A percentile compares a stretch with the other conserved stretches of the same genome.
phyloP scores from a whole-genome alignment of 1,140 invertebrate species.

The Drosophila pachea region DNA sequence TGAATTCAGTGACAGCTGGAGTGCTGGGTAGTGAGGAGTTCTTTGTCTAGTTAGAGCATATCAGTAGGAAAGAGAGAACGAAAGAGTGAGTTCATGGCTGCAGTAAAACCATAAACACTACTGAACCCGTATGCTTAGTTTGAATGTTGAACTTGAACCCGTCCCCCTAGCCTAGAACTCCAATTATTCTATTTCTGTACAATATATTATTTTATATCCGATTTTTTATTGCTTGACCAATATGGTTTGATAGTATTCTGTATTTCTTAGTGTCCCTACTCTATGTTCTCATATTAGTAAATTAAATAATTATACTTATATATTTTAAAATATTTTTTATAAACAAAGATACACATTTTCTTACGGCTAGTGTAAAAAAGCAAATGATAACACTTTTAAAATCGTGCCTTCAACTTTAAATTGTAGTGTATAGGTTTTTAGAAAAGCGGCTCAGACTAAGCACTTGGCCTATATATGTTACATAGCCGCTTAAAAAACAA shows the following conservation, averaged over 20 bases:
- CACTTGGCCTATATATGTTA: conserved; percentile 6
- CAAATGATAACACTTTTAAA: conserved; percentile 62
- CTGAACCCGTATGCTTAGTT: conserved; percentile 11
- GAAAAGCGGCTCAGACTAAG: conserved; percentile 27
- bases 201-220: conserved; percentile 29
- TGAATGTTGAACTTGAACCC: conserved; percentile 22
- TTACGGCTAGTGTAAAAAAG: conserved; percentile 54
- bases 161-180: conserved; percentile 28
- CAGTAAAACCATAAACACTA: conserved; percentile 4
- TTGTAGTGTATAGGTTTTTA: conserved; percentile 44
- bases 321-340: neutral
- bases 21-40: conserved; percentile 64
- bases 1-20: conserved; percentile 49
- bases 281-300: neutral
- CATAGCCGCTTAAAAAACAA: conserved; percentile 11
- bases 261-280: conserved; percentile 15
- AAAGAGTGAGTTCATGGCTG: conserved; percentile 6
- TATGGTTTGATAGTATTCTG: conserved; percentile 20
- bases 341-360: conserved; percentile 7
- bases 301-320: conserved; percentile 6
- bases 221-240: conserved; percentile 7
- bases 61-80: neutral
- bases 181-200: conserved; percentile 40
- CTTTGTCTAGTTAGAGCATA: conserved; percentile 45
- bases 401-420: conserved; percentile 73